phyloP scores from a whole-genome alignment of 2,888 invertebrate genomes.

The Drosophila histrio region DNA sequence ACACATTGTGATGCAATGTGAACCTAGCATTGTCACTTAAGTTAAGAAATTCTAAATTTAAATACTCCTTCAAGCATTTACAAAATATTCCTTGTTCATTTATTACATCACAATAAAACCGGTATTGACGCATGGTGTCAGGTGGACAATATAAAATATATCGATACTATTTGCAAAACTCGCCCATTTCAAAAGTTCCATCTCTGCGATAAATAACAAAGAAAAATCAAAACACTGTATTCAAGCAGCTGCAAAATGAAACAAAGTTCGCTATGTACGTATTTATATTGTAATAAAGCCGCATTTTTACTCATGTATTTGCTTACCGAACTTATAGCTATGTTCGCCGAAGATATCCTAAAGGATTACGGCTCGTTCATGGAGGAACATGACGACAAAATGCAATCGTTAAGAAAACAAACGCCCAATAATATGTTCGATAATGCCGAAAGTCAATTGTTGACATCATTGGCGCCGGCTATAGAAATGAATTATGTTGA shows the following conservation, averaged over 20 bases:
- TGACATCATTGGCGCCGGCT: conserved; percentile 48
- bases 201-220: conserved; percentile 42
- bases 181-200: conserved; percentile 30
- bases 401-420: conserved; percentile 56
- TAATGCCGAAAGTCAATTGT: not conserved
- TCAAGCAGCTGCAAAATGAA: conserved; percentile 36
- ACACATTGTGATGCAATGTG: too few species aligned
- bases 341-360: conserved; percentile 81
- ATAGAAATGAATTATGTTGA: conserved; percentile 62
- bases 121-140: not conserved
- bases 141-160: not conserved
- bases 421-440: conserved; percentile 13
- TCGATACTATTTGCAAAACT: conserved; percentile 20
- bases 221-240: conserved; percentile 22
- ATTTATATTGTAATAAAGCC: not conserved
- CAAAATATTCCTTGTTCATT: too few species aligned
- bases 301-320: too few species aligned
- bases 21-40: too few species aligned
- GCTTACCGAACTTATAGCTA: conserved; percentile 25
- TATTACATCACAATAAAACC: not conserved
- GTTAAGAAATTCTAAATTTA: too few species aligned
- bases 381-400: conserved; percentile 73
- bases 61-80: too few species aligned
- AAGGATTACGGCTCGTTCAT: conserved; percentile 80
- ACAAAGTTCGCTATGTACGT: conserved; percentile 50